These are phyloP conservation scores for Hirudinaria manillensis DNA, from an alignment of 2,888 invertebrate genomes.

Conservation along the genomic window DNA sequence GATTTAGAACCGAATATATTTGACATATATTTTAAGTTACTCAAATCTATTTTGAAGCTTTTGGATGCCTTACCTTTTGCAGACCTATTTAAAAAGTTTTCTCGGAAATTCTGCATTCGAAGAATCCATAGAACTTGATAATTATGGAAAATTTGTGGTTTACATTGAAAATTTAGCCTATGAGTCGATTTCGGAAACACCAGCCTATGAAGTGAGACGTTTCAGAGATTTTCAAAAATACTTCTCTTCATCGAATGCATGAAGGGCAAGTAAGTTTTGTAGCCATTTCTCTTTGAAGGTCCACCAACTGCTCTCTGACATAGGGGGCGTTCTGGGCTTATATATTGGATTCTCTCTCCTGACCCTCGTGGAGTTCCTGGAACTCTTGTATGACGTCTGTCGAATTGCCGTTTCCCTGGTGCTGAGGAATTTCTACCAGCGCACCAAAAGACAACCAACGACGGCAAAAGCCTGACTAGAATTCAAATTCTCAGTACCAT, in stretches of 20 bases:
- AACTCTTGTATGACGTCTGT: conserved; percentile 6
- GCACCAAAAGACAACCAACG: too few species aligned
- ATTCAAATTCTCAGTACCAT: too few species aligned
- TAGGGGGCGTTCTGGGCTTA: conserved; percentile 21
- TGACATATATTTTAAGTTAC: not conserved
- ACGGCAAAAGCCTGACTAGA: too few species aligned
- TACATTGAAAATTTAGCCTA: conserved; percentile 6
- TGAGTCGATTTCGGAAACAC: not conserved
- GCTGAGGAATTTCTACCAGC: not conserved
- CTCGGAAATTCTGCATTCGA: not conserved
- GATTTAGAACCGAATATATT: not conserved
- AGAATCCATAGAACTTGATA: not conserved
- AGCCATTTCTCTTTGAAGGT: not conserved
- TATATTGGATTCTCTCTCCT: conserved; percentile 24
- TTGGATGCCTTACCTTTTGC: too few species aligned
- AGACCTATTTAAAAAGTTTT: too few species aligned
- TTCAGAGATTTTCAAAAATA: not conserved
- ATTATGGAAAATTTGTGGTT: conserved; percentile 12
- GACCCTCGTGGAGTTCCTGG: conserved; percentile 18
- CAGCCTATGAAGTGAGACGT: conserved; percentile 5
- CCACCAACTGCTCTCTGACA: conserved; percentile 14
- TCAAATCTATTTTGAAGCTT: too few species aligned
- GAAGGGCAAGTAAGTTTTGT: too few species aligned
- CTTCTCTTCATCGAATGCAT: too few species aligned
- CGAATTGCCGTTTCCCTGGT: not conserved